A percentile compares a stretch with the other conserved stretches of the same genome.
phyloP scores from a whole-genome alignment of 1,140 invertebrate species.

The Drosophila athabasca region DNA sequence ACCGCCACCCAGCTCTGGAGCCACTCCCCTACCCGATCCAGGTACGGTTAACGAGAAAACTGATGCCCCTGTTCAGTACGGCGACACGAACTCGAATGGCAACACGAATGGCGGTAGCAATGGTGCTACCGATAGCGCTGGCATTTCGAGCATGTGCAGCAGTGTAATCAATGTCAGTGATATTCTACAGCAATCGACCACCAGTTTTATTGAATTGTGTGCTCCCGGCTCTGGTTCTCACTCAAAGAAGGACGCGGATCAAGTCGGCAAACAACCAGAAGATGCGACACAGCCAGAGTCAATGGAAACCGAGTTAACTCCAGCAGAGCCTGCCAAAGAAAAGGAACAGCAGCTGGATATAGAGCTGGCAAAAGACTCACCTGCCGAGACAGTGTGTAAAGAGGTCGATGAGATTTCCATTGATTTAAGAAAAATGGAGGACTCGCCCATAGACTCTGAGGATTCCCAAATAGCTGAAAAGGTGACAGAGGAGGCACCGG shows the following conservation, averaged over 20 bases:
- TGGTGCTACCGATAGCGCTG: constrained; percentile 21
- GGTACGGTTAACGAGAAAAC: constrained; percentile 7
- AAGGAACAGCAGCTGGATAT: not conserved
- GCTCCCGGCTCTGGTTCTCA: constrained; percentile 6
- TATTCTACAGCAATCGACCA: constrained; percentile 65
- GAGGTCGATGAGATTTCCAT: not conserved
- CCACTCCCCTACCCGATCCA: not conserved
- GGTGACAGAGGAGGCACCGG: not conserved
- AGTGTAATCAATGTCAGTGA: constrained; percentile 64
- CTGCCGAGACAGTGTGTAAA: not conserved
- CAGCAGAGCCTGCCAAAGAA: not conserved
- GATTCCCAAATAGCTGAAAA: too few species aligned
- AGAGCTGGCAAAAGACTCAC: not conserved
- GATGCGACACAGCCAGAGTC: not conserved
- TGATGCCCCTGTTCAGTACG: constrained; percentile 39
- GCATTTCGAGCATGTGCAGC: not conserved
- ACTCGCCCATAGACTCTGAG: too few species aligned
- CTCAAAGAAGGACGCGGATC: not conserved
- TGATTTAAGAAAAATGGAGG: too few species aligned
- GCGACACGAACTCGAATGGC: constrained; percentile 36
- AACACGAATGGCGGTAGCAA: constrained; percentile 49
- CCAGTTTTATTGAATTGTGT: constrained; percentile 60
- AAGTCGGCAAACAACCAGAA: not conserved
- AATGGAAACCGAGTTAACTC: not conserved
- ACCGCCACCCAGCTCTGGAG: constrained; percentile 32